Base-by-base conservation (phyloP, 64 coral and sea anemone genomes). In the Stylophora pistillata region DNA sequence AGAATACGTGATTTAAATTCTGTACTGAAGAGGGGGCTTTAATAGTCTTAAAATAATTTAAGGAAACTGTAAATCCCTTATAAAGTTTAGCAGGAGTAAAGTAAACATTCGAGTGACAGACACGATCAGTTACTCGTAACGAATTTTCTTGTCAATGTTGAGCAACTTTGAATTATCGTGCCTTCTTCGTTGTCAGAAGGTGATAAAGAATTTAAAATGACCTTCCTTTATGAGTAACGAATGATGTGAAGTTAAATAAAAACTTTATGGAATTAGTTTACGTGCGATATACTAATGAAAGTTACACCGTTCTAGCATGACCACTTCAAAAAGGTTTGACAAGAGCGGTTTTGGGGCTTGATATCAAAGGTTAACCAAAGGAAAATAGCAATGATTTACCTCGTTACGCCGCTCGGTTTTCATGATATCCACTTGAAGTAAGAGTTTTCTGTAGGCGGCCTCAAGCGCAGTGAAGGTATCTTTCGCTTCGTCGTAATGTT, bases 401-500 rank as follows among this genome's bases (percentile, higher is more conserved):
- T 95, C 88, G 2, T 74, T 73, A 59, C 70, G 69, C 64, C 90
- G 95, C 18, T 87, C 89, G 56, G 93, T 81, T 30, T 86, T 92
- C 53, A 81, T 53, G 17, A 59, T 15, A 47, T 97, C 82, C n/a
- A 97, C 68, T 41, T 92, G 95, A 16, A 97, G 81, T 37, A 86
- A 77, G 58, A 93, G 86, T 68, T 85, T 93, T 76, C 90, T 97
- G 84, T 97, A 97, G 1, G 95, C 95, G 12, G 91, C 91, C 55
- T 97, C 95, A 1, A 97, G 88, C 80, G 92, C 95, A 10, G 89
- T 81, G 60, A 97, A 93, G 0, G 95, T 97, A 74, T 97, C 95
- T 56, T 60, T 93, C 13, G 95, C 95, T 70, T 85, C 86, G 54
- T 97, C 91, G 17, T 93, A 97, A 58, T 88, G 87, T 74, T 86